Base-by-base conservation (phyloP, 2,888 invertebrate genomes). In the Odontocolon sp. region DNA sequence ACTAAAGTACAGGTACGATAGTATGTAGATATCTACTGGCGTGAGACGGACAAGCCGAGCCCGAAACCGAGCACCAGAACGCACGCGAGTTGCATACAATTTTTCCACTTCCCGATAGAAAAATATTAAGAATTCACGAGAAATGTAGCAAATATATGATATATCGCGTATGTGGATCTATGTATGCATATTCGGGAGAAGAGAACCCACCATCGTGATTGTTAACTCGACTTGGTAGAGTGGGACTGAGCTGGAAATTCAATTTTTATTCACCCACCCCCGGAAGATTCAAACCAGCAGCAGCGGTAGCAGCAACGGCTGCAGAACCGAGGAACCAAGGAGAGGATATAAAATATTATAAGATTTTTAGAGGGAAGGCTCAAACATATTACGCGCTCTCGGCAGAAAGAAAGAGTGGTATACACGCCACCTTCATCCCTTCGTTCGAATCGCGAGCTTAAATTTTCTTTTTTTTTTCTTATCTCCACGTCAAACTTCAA, bases 31-130 rank as follows among this genome's bases (percentile, higher is more conserved):
- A 63, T 73, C 59, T 33, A 31, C 64, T 8, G 40, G 54, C 28
- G 63, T 18, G 26, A 54, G 23, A 11, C 14, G n/a, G 38, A 26
- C 40, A 52, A 33, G 16, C 31, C 38, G 14, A 67, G 61, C 50
- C 42, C 54, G 50, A 52, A 64, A 57, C 33, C 64, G 64, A 64
- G 50, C 31, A 54, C 42, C 64, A 67, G 63, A 77, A 72, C 50
- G 72, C 68, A 69, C 68, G 72, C 72, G 72, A 77, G 72, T 45
- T 77, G 69, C 68, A 64, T 77, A 52, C 68, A 57, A 73, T 77
- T 70, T 70, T 14, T 66, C 66, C 54, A 33, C 66, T 36, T 40
- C 61, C 28, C 11, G 31, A 38, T 8, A n/a, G 28, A 68, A 61
- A 56, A 54, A 71, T 64, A 67, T 61, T 50, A 63, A 56, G 76